These are phyloP conservation scores for Peromyscus nudipes DNA, from an alignment of 2,797 vertebrate species.

Conservation along the genomic window DNA sequence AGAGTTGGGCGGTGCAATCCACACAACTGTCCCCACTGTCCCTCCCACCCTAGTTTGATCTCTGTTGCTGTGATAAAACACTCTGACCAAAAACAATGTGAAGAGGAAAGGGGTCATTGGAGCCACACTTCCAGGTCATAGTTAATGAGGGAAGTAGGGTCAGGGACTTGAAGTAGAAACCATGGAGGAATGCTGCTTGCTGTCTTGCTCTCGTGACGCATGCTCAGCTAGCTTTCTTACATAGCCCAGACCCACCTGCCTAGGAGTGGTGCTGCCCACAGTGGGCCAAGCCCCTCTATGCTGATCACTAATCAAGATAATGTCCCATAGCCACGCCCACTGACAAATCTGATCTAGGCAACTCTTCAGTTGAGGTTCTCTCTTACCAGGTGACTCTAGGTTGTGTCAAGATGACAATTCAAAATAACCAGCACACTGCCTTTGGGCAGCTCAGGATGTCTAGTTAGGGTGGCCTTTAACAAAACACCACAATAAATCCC, in stretches of 20 bases:
- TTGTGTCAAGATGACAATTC: not conserved
- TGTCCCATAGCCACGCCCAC: not conserved
- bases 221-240: not conserved
- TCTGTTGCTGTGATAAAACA: not conserved
- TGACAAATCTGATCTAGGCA: not conserved
- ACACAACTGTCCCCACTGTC: not conserved
- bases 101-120: not conserved
- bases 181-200: not conserved
- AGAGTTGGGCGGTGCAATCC: not conserved
- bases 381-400: not conserved
- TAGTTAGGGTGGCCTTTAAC: not conserved
- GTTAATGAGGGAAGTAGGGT: not conserved
- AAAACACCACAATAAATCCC: not conserved
- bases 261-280: not conserved
- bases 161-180: not conserved
- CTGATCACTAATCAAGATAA: not conserved
- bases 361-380: not conserved
- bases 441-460: not conserved
- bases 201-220: not conserved
- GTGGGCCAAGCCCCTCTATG: not conserved
- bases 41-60: not conserved
- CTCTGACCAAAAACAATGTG: not conserved
- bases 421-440: not conserved
- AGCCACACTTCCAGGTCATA: not conserved
- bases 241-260: not conserved